A percentile compares a stretch with the other conserved stretches of the same genome.
Conservation (phyloP, 2,797 vertebrate species). For the Molossus molossus region DNA sequence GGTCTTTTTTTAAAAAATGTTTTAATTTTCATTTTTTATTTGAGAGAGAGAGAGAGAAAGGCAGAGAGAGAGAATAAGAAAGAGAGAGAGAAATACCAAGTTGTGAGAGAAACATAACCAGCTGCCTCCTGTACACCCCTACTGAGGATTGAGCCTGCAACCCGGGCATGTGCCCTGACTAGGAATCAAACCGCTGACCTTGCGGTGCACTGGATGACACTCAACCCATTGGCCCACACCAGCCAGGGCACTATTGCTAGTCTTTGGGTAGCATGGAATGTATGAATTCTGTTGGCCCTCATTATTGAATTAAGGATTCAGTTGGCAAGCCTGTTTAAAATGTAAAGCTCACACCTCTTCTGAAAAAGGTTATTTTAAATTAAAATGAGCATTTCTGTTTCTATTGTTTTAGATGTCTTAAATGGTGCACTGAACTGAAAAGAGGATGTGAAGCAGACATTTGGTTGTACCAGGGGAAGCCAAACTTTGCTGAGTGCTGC, state of each 20-base stretch:
- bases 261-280: conserved; percentile 57
- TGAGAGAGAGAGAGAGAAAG: too few relatives aligned
- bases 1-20: not conserved
- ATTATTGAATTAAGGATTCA: conserved; percentile 75
- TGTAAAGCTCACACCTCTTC: conserved; percentile 68
- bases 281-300: conserved; percentile 63
- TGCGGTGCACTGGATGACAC: too few relatives aligned
- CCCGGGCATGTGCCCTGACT: too few relatives aligned
- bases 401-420: conserved; percentile 68
- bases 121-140: too few relatives aligned
- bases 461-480: conserved; percentile 45
- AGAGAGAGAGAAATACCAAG: too few relatives aligned
- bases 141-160: too few relatives aligned
- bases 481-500: conserved; percentile 23
- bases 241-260: not conserved
- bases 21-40: too few relatives aligned
- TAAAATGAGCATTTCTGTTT: conserved; percentile 71
- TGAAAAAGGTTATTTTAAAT: conserved; percentile 78
- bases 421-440: conserved; percentile 70
- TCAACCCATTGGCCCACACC: too few relatives aligned
- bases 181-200: too few relatives aligned
- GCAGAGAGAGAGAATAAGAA: too few relatives aligned
- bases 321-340: conserved; percentile 73
- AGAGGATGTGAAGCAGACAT: not conserved
- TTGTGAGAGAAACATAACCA: too few relatives aligned